A percentile compares a stretch with the other conserved stretches of the same genome.
Evolutionary conservation across 2,888 invertebrate species (phyloP).

Genomic region (Ecdyonurus torrentis): DNA sequence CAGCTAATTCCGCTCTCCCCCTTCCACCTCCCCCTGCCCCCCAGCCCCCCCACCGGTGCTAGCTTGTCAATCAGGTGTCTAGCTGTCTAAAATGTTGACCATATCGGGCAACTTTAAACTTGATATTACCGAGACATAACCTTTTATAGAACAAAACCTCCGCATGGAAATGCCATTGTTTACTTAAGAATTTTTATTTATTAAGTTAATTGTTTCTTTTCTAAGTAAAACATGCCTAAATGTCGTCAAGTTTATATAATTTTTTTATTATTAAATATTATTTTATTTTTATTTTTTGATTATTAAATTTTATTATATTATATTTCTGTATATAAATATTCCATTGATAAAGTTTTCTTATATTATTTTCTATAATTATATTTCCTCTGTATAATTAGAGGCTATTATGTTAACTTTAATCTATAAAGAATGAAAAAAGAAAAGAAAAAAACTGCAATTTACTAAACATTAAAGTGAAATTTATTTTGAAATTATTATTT

Average conservation of each 20-base stretch:
- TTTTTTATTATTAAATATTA: not conserved
- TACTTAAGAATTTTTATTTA: not conserved
- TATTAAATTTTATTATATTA: not conserved
- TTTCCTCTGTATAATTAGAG: no score
- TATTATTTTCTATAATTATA: no score
- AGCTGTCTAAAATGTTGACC: conserved; percentile 1
- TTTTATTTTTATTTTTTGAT: not conserved
- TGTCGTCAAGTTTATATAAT: not conserved
- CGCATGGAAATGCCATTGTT: not conserved
- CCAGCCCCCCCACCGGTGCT: not conserved
- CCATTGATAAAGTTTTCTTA: no score
- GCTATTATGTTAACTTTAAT: no score
- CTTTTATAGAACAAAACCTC: not conserved
- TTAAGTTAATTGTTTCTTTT: not conserved
- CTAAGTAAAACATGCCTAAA: not conserved
- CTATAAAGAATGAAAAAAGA: no score
- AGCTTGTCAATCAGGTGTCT: conserved; percentile 2
- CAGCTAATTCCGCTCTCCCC: no score
- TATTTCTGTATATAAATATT: not conserved
- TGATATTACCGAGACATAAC: not conserved
- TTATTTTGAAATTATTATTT: no score
- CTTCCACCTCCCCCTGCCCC: not conserved
- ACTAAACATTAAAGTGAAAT: no score
- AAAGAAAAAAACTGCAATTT: no score
- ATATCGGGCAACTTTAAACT: conserved; percentile 2